These are phyloP conservation scores for Dione vanillae DNA, from an alignment of 2,888 invertebrate species.

Conservation along the genomic window DNA sequence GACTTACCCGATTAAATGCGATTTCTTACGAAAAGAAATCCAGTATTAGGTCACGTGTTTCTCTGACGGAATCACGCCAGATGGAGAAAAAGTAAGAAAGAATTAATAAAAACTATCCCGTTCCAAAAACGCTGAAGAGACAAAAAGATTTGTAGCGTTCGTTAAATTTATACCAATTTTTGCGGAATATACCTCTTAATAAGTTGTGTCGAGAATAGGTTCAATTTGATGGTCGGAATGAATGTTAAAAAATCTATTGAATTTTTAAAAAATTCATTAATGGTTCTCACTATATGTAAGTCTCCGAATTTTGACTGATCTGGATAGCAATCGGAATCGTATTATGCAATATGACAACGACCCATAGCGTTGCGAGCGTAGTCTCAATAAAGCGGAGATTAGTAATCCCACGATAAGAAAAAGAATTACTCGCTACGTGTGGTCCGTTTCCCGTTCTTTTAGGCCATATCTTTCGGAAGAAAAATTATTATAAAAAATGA, in stretches of 20 bases:
- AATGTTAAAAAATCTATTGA: too few relatives aligned
- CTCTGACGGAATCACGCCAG: conserved; percentile 38
- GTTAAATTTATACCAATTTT: conserved; percentile 38
- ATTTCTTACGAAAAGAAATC: conserved; percentile 40
- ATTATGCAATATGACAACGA: too few relatives aligned
- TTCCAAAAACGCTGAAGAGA: conserved; percentile 35
- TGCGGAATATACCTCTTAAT: not conserved
- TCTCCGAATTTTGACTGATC: too few relatives aligned
- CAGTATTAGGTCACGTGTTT: too few relatives aligned
- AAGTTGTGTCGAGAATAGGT: not conserved
- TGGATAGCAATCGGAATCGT: too few relatives aligned
- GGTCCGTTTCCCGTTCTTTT: not conserved
- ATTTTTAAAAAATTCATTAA: too few relatives aligned
- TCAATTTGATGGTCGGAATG: too few relatives aligned
- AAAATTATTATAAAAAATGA: not conserved
- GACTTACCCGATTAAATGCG: conserved; percentile 37
- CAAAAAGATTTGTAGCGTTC: conserved; percentile 38
- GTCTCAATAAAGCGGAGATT: not conserved
- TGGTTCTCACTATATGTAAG: too few relatives aligned
- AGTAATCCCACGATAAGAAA: conserved; percentile 5
- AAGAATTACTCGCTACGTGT: not conserved
- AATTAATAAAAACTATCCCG: conserved; percentile 40
- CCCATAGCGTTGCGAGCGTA: too few relatives aligned
- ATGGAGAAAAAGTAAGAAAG: conserved; percentile 36
- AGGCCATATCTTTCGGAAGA: too few relatives aligned